phyloP scores from a whole-genome alignment of 2,888 invertebrate genomes.

The Tortricodes alternella region DNA sequence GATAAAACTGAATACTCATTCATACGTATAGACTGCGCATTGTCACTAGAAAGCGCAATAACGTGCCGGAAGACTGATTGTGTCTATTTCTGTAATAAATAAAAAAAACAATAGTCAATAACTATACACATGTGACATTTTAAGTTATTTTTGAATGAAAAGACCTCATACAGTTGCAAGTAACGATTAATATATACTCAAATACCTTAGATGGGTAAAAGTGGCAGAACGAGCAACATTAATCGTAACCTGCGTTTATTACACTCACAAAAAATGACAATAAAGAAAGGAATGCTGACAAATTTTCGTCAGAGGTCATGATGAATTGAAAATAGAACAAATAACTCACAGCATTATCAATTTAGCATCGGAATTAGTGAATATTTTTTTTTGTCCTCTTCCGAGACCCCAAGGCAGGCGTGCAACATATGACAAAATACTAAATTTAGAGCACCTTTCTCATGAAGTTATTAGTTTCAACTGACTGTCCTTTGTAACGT shows the following conservation, averaged over 20 bases:
- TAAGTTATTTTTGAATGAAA: constrained; percentile 16
- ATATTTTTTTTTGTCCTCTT: constrained; percentile 79
- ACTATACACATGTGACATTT: constrained; percentile 29
- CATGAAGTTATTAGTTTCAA: constrained; percentile 47
- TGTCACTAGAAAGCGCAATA: constrained; percentile 67
- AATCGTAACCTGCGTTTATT: constrained; percentile 22
- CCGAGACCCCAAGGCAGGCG: constrained; percentile 78
- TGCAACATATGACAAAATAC: constrained; percentile 79
- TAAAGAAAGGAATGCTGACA: constrained; percentile 10
- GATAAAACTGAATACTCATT: constrained; percentile 52
- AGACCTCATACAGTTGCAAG: background rate
- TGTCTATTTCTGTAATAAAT: constrained; percentile 79
- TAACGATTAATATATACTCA: background rate
- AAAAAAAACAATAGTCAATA: constrained; percentile 40
- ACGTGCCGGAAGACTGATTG: constrained; percentile 68
- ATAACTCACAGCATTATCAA: constrained; percentile 79
- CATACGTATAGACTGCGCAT: constrained; percentile 68
- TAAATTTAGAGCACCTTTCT: constrained; percentile 59
- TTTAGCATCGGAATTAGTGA: constrained; percentile 73
- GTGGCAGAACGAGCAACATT: constrained; percentile 18
- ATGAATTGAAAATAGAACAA: constrained; percentile 43
- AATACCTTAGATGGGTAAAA: constrained; percentile 15
- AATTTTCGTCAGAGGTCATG: constrained; percentile 8
- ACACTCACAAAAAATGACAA: constrained; percentile 4
- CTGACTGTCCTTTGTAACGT: constrained; percentile 44